Percentiles rank a stretch among this genome's conserved stretches.
phyloP scores from a whole-genome alignment of 2,888 invertebrate species.

The Chrysodeixis includens region DNA sequence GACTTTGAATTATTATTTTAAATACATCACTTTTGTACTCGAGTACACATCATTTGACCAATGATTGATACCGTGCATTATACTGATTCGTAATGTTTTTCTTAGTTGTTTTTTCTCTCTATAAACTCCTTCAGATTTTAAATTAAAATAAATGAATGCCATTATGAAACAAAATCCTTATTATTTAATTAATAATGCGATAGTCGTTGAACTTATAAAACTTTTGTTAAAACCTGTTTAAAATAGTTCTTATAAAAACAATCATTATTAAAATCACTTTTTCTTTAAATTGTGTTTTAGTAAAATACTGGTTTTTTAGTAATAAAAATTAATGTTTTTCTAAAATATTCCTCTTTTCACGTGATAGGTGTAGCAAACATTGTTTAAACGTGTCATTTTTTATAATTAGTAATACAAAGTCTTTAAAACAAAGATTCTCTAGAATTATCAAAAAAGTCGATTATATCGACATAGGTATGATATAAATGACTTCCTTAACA shows the following conservation, averaged over 20 bases:
- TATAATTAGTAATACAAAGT: too few species aligned
- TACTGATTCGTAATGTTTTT: slow-evolving; percentile 35
- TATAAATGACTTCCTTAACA: too few species aligned
- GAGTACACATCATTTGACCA: slow-evolving; percentile 28
- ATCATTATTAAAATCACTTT: not conserved
- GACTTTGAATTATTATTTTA: not conserved
- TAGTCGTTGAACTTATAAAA: not conserved
- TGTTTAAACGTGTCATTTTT: too few species aligned
- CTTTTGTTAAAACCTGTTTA: not conserved
- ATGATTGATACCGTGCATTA: slow-evolving; percentile 28
- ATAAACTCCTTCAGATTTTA: not conserved
- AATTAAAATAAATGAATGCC: not conserved
- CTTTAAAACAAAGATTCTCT: too few species aligned
- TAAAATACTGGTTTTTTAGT: not conserved
- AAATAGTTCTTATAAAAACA: not conserved
- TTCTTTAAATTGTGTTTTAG: not conserved
- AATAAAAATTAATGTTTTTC: not conserved
- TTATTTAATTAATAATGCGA: not conserved
- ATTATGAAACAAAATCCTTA: slow-evolving; percentile 2
- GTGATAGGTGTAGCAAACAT: not conserved
- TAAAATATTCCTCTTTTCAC: not conserved
- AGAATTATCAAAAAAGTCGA: too few species aligned
- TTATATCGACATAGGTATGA: too few species aligned
- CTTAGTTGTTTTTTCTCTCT: slow-evolving; percentile 5
- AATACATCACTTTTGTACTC: slow-evolving; percentile 6